Evolutionary conservation across 2,797 vertebrate species (phyloP), one percentile per base, ranked within the genome.

Genomic region (Sorex maritimensis): DNA sequence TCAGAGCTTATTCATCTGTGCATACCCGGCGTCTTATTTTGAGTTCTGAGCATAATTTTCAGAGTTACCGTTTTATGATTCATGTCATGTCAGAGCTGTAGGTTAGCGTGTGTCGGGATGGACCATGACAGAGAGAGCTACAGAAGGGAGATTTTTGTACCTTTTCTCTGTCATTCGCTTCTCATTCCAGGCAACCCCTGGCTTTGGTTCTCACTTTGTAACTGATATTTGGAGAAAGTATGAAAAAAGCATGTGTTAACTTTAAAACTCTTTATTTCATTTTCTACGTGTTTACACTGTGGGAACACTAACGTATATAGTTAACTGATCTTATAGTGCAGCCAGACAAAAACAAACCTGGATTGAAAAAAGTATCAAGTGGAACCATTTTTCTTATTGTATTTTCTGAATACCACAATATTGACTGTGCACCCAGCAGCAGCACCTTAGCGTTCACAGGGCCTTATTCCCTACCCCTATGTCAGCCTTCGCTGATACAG

Each of bases 11-110:
- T 21, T 72, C 6, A 24, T 73, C 41, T 52, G 19, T 49, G 12
- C 30, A 23, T 19, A 71, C 9, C 41, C 82, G 19, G 1, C 63
- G 28, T 28, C 41, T 81, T 41, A 46, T 78, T 92, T 14, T 83
- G 78, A 86, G 63, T 86, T 88, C 85, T 86, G 26, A 93, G 73
- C 21, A 80, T 38, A 67, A 67, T 67, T 67, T 67, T 67, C 65
- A 28, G 65, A 26, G 65, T 67, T 19, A 52, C 13, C 69, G 84
- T 93, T 78, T 80, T 69, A 49, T 61, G 11, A 65, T 88, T 86
- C 14, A 21, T 75, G 26, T 52, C 8, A 23, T 84, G 34, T 92
- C 26, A 79, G 52, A 86, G 81, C 13, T 81, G 10, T 1, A 80
- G n/a, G n/a, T 67, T 30, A 75, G 28, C 83, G 41, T 82, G 17